These are phyloP conservation scores for Spatulosminthurus flaviceps DNA, from an alignment of 2,888 invertebrate genomes.

Conservation along the genomic window DNA sequence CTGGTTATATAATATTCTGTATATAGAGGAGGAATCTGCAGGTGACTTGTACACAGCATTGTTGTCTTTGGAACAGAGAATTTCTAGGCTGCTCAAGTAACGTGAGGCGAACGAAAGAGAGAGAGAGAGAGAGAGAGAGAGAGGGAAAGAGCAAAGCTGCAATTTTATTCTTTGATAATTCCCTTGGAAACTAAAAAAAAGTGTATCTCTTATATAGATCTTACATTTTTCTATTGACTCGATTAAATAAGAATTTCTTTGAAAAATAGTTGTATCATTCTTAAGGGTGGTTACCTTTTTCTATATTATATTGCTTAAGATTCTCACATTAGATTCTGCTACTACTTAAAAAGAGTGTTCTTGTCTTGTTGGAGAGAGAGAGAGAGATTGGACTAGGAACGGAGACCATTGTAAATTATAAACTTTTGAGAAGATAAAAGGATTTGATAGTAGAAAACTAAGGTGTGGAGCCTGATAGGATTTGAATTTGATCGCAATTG, in stretches of 20 bases:
- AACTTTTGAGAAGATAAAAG: slow-evolving; percentile 12
- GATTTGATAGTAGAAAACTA: not conserved
- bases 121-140: not conserved
- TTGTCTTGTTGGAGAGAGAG: no score
- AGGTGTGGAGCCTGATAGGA: slow-evolving; percentile 28
- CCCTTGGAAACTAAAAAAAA: not conserved
- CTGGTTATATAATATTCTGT: slow-evolving; percentile 32
- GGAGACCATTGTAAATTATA: slow-evolving; percentile 13
- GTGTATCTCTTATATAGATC: not conserved
- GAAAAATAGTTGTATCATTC: not conserved
- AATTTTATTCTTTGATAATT: slow-evolving; percentile 1
- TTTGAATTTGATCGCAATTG: slow-evolving; percentile 40
- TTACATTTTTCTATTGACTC: not conserved
- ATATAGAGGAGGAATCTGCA: slow-evolving; percentile 25
- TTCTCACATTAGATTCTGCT: not conserved
- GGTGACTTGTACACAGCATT: slow-evolving; percentile 28
- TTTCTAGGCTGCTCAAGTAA: not conserved
- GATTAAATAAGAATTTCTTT: not conserved
- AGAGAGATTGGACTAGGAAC: no score
- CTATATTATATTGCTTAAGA: not conserved
- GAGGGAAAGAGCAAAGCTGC: not conserved
- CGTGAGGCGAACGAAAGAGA: no score
- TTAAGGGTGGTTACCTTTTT: not conserved
- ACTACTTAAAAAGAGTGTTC: not conserved
- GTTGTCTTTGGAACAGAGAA: not conserved